Percentiles rank a stretch among this genome's conserved stretches.
Evolutionary conservation across 2,888 invertebrate genomes (phyloP).

Genomic region (Gymnosoma rotundatum): DNA sequence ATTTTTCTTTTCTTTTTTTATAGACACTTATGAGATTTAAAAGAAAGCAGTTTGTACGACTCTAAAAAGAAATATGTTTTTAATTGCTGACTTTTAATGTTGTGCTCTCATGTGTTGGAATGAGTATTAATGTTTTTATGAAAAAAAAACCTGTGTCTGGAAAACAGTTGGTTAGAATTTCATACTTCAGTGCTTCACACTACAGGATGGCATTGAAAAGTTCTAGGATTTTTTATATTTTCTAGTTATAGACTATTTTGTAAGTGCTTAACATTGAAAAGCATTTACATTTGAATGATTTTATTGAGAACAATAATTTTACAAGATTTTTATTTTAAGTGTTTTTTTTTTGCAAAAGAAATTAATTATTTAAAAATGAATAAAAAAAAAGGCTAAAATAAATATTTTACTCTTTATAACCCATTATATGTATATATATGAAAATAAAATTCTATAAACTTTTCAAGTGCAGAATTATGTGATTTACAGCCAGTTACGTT

Average conservation of each 20-base stretch:
- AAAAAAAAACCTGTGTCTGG: slow-evolving; percentile 26
- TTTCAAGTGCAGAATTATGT: too few relatives aligned
- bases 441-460: too few relatives aligned
- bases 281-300: slow-evolving; percentile 19
- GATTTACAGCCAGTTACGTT: too few relatives aligned
- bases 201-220: slow-evolving; percentile 2
- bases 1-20: not conserved
- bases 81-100: slow-evolving; percentile 52
- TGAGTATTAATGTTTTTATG: not conserved
- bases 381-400: too few relatives aligned
- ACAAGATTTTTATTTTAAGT: not conserved
- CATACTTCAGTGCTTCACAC: slow-evolving; percentile 35
- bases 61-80: slow-evolving; percentile 48
- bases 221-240: not conserved
- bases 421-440: too few relatives aligned
- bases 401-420: too few relatives aligned
- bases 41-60: not conserved
- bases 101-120: slow-evolving; percentile 1
- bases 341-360: not conserved
- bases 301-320: not conserved
- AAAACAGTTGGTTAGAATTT: slow-evolving; percentile 28
- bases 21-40: slow-evolving; percentile 23
- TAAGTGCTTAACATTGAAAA: slow-evolving; percentile 16
- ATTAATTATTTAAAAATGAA: slow-evolving; percentile 7
- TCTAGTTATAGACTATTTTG: not conserved